A percentile compares a stretch with the other conserved stretches of the same genome.
phyloP scores from a whole-genome alignment of 2,113 vertebrate genomes.

The Pelobates fuscus region DNA sequence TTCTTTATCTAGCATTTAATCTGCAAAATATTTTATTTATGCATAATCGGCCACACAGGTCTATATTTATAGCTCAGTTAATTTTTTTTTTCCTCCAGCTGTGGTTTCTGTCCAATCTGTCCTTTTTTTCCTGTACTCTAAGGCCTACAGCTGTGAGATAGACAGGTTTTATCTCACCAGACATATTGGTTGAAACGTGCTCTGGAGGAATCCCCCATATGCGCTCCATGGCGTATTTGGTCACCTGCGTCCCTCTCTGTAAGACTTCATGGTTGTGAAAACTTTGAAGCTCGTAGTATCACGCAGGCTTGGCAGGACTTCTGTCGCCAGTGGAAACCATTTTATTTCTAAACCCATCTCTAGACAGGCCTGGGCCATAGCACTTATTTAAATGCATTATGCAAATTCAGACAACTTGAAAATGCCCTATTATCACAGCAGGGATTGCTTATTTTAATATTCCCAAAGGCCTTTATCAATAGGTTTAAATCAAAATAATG shows the following conservation, averaged over 20 bases:
- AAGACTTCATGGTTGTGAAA: neutral
- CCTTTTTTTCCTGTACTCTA: neutral
- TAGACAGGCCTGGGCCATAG: slow-evolving; percentile 35
- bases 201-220: neutral
- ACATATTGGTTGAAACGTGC: neutral
- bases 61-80: slow-evolving; percentile 34
- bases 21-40: slow-evolving; percentile 39
- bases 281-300: slow-evolving; percentile 37
- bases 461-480: neutral
- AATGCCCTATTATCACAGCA: slow-evolving; percentile 61
- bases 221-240: neutral
- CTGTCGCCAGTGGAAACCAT: slow-evolving; percentile 9
- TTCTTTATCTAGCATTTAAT: slow-evolving; percentile 54
- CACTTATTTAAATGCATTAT: slow-evolving; percentile 56
- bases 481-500: neutral
- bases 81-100: slow-evolving; percentile 54
- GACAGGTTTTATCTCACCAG: slow-evolving; percentile 48
- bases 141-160: slow-evolving; percentile 42
- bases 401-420: slow-evolving; percentile 56
- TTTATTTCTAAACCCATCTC: slow-evolving; percentile 32
- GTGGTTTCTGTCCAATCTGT: slow-evolving; percentile 41
- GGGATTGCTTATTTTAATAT: slow-evolving; percentile 29
- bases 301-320: slow-evolving; percentile 23
- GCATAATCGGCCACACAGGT: slow-evolving; percentile 30
- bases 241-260: slow-evolving; percentile 34